Base-by-base conservation (phyloP, 1,140 invertebrate genomes). In the Drosophila prosaltans region DNA sequence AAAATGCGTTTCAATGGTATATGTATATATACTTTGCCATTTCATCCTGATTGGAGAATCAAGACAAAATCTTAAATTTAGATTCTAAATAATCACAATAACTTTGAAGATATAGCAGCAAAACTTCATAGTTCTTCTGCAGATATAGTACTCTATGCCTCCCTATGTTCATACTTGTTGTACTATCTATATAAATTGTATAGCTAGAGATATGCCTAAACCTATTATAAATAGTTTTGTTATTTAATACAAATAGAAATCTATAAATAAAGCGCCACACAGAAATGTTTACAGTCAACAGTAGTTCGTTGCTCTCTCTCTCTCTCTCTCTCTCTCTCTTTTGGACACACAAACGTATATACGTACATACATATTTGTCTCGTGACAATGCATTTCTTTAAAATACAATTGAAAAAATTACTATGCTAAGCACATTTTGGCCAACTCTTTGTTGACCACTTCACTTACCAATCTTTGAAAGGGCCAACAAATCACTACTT, bases 361-460 rank as follows among this genome's bases (percentile, higher is more conserved):
- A 51, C 45, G 26, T 16, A 57, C 24, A 21, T 40, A 36, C 45
- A 21, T 66, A 16, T 16, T 16, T 16, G 16, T 71, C 9, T 54
- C 26, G 74, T 84, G 74, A 86, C 78, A 51, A 64, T 84, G 81
- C 82, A 86, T 69, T 75, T 78, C 64, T 11, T 45, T 61, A 70
- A 68, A 63, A 41, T 65, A 58, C 74, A 70, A 72, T 58, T 71
- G 36, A 9, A 6, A 16, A 70, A 74, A 51, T 74, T 74, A 63
- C n/a, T 63, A 78, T 74, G 71, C 74, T 11, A 45, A 69, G 74
- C 72, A 51, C 67, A 65, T 30, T 69, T 59, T 24, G 36, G 9
- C 57, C 32, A 32, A 62, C 11, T 43, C 24, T 39, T 10, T 10
- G 36, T 61, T 61, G 40, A 7, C 26, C 59, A 41, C 43, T n/a